Evolutionary conservation across 2,113 vertebrate genomes (phyloP), one percentile per base, ranked within the genome.

Genomic region (Irena cyanogastra): DNA sequence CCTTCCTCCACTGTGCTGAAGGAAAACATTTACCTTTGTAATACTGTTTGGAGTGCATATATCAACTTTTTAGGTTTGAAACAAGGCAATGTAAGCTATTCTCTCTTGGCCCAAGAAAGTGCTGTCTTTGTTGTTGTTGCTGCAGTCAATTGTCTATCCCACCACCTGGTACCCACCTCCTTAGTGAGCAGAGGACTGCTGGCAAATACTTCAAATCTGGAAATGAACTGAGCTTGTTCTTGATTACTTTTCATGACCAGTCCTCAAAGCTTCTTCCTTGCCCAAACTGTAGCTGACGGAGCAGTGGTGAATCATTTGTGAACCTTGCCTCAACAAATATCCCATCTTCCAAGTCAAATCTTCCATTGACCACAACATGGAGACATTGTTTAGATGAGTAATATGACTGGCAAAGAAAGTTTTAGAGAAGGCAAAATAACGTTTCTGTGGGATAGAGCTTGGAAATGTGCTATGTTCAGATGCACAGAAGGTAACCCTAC

Each of bases 251-350:
- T 61, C 24, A 52, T n/a, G 10, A 33, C 17, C 5, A 18, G 15
- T 19, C 21, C 5, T 33, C 30, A 45, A 27, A 69, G 2, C 6
- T 59, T 26, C 44, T 66, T 87, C 27, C 16, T 37, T 65, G 10
- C 26, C 27, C 17, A 52, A 64, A 83, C 5, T 41, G n/a, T 56
- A 85, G 22, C 37, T 83, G 45, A 74, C 7, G 5, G 12, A 94
- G 39, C 17, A 87, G 12, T 23, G 16, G 4, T 56, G 44, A 81
- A 66, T 50, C 0, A 0, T 45, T 45, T 63, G 15, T 74, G 41
- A 52, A 20, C 16, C 16, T 84, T 84, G 13, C 15, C 30, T 87
- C 26, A 37, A 49, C 5, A 69, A 10, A 14, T 61, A 57, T 45
- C 13, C 16, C 13, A 30, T 54, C n/a, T 77, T 65, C 26, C 22